Evolutionary conservation across 53 echinoderm and acorn worm species (phyloP), one percentile per base, ranked within the genome.

Genomic region (Holothuria leucospilota): DNA sequence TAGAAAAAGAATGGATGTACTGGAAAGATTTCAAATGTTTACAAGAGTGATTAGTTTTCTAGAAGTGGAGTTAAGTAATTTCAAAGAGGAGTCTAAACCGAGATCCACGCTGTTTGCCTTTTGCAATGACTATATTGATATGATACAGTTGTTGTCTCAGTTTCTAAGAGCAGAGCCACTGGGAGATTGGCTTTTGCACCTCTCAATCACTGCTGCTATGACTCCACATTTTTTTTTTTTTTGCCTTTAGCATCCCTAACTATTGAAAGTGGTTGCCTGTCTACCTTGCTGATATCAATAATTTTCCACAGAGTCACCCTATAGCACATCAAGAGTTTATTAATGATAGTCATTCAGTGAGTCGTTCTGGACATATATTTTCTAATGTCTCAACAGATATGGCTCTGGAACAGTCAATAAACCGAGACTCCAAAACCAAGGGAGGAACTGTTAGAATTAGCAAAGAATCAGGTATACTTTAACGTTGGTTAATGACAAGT

Each of bases 201-300:
- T 86, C 13, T 59, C 58, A 38, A 13, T 73, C 28, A 23, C 62
- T 14, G 56, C 86, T 9, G 40, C 2, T 20, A 84, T 84, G 81
- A 53, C 60, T 1, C 62, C 62, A 25, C 8, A 81, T 21, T 81
- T 81, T n/a, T n/a, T n/a, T n/a, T 21, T 81, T 81, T 0, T 82
- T n/a, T n/a, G n/a, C n/a, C n/a, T n/a, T 84, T 51, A 84, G 71
- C 59, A 56, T 75, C n/a, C 58, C 41, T 18, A 58, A 89, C 46
- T 87, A 87, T 49, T 87, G 53, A 21, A 63, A 67, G 28, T 87
- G 81, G 87, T 13, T 63, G 13, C 87, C 78, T 12, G 34, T 78
- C 34, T 87, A 78, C 78, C 87, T 78, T 7, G 62, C 87, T 78
- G 65, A 77, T 58, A 78, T 87, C 79, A 63, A 77, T 41, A 23